A percentile compares a stretch with the other conserved stretches of the same genome.
phyloP scores from a whole-genome alignment of 2,888 invertebrate genomes.

The Nomada fucata region DNA sequence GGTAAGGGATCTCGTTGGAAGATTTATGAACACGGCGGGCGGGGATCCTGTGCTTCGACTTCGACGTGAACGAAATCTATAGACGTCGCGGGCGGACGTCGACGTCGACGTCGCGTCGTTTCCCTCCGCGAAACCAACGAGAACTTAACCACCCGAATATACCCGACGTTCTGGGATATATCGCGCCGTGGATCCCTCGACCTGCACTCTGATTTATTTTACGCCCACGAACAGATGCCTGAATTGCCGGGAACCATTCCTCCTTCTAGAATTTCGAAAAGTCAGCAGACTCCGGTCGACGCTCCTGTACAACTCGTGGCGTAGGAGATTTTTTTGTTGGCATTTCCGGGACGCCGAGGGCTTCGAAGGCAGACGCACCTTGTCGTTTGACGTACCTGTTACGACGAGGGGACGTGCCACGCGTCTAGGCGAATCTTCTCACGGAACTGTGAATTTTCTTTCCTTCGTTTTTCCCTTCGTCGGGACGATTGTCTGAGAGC shows the following conservation, averaged over 20 bases:
- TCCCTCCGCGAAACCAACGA: slow-evolving; percentile 48
- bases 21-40: slow-evolving; percentile 64
- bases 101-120: slow-evolving; percentile 25
- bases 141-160: slow-evolving; percentile 69
- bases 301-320: slow-evolving; percentile 20
- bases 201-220: slow-evolving; percentile 72
- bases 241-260: slow-evolving; percentile 22
- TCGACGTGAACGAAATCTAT: slow-evolving; percentile 71
- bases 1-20: slow-evolving; percentile 61
- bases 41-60: slow-evolving; percentile 56
- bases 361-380: slow-evolving; percentile 41
- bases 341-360: slow-evolving; percentile 47
- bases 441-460: not conserved
- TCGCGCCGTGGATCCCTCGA: slow-evolving; percentile 64
- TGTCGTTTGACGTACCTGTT: slow-evolving; percentile 27
- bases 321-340: slow-evolving; percentile 34
- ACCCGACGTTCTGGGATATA: slow-evolving; percentile 65
- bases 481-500: slow-evolving; percentile 9
- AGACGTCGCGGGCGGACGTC: slow-evolving; percentile 42
- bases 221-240: slow-evolving; percentile 52
- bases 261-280: slow-evolving; percentile 71
- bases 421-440: not conserved
- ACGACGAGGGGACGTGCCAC: slow-evolving; percentile 1
- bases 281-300: slow-evolving; percentile 60
- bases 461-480: not conserved